Evolutionary conservation across 1,140 invertebrate species (phyloP).

Genomic region (Eupeodes corollae): DNA sequence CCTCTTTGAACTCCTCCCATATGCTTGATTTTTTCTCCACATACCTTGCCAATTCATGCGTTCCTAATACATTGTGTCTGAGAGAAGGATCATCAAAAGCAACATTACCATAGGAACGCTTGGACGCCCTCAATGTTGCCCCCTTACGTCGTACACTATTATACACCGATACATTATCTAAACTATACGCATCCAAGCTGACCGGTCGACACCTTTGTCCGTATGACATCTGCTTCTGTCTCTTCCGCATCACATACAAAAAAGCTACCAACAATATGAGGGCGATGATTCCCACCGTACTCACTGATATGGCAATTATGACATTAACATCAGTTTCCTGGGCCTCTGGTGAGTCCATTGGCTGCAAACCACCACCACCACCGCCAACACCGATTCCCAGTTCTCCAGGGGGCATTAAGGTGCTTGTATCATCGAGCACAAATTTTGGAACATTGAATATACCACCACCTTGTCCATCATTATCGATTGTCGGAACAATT

Average conservation of each 20-base stretch:
- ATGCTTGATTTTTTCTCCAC: constrained; percentile 58
- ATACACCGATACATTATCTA: constrained; percentile 78
- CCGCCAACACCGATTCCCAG: too few relatives aligned
- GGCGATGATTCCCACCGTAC: constrained; percentile 42
- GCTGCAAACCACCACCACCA: too few relatives aligned
- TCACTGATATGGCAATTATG: constrained; percentile 43
- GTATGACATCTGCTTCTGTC: constrained; percentile 55
- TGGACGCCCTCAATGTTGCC: constrained; percentile 58
- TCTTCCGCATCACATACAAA: constrained; percentile 58
- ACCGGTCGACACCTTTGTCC: constrained; percentile 77
- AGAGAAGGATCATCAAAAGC: constrained; percentile 76
- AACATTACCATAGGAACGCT: constrained; percentile 79
- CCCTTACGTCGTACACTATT: constrained; percentile 63
- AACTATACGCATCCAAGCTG: constrained; percentile 74
- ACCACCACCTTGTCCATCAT: too few relatives aligned
- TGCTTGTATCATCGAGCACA: too few relatives aligned
- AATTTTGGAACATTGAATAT: too few relatives aligned
- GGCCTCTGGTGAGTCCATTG: constrained; percentile 2
- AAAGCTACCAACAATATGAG: constrained; percentile 52
- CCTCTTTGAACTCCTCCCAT: constrained; percentile 63
- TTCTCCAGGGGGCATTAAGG: too few relatives aligned
- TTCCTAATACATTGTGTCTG: constrained; percentile 24
- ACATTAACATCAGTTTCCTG: constrained; percentile 35
- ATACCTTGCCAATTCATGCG: constrained; percentile 55
- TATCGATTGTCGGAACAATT: too few relatives aligned